Evolutionary conservation across 2,113 vertebrate species (phyloP).

Genomic region (Acanthochromis polyacanthus): DNA sequence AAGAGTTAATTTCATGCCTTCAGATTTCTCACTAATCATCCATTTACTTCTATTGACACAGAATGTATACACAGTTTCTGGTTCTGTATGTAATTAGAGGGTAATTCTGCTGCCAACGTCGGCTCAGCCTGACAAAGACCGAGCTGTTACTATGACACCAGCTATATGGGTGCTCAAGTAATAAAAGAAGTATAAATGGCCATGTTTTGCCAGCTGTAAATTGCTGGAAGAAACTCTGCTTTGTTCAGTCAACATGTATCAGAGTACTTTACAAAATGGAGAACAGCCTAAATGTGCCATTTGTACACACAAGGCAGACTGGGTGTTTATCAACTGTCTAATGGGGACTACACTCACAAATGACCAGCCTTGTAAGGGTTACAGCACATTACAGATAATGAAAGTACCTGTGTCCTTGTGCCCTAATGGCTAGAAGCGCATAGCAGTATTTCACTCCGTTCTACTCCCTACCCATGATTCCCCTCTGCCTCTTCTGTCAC

Average conservation of each 20-base stretch:
- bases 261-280: not conserved
- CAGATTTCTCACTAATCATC: not conserved
- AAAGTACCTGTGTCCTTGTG: not conserved
- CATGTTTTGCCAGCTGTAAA: not conserved
- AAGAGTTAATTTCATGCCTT: not conserved
- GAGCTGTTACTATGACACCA: not conserved
- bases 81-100: slow-evolving; percentile 3
- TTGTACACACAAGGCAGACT: not conserved
- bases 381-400: not conserved
- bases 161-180: not conserved
- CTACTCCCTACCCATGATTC: too few species aligned
- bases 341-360: not conserved
- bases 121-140: slow-evolving; percentile 11
- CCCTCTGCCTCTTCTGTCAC: too few species aligned
- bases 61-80: slow-evolving; percentile 1
- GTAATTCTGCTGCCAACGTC: slow-evolving; percentile 11
- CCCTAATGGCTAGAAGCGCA: not conserved
- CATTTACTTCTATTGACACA: slow-evolving; percentile 5
- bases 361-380: not conserved
- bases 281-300: not conserved
- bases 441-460: too few species aligned
- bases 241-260: not conserved
- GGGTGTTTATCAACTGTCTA: too few species aligned
- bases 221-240: not conserved
- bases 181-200: slow-evolving; percentile 10